Evolutionary conservation across 2,113 vertebrate genomes (phyloP).

Genomic region (Rallus limicola): DNA sequence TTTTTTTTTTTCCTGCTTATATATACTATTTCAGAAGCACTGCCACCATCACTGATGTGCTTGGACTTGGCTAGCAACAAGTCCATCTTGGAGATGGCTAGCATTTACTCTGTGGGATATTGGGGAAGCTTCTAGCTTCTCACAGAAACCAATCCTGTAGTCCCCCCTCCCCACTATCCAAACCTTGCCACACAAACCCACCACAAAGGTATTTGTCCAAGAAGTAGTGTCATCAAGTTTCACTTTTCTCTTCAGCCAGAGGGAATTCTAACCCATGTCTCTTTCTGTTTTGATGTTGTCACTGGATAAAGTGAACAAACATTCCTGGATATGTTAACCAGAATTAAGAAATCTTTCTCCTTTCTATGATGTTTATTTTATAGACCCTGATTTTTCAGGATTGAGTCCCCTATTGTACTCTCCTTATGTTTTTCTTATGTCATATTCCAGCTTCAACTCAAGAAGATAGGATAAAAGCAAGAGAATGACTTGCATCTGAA

Average conservation of each 20-base stretch:
- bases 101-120: neutral
- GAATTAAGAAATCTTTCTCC: neutral
- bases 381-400: neutral
- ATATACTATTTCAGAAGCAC: accelerated
- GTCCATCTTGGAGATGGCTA: neutral
- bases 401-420: neutral
- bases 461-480: neutral
- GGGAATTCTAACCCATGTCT: neutral
- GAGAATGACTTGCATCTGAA: neutral
- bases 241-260: neutral
- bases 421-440: neutral
- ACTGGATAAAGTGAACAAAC: neutral
- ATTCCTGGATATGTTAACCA: neutral
- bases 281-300: neutral
- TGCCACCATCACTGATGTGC: accelerated
- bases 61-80: accelerated
- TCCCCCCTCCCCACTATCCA: neutral
- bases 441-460: neutral
- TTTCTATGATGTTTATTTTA: neutral
- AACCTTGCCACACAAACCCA: neutral
- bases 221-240: neutral
- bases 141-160: neutral
- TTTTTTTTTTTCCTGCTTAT: neutral
- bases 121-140: neutral
- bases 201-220: neutral